Percentiles rank a stretch among this genome's conserved stretches.
phyloP scores from a whole-genome alignment of 2,888 invertebrate genomes.

The Pollenia angustigena region DNA sequence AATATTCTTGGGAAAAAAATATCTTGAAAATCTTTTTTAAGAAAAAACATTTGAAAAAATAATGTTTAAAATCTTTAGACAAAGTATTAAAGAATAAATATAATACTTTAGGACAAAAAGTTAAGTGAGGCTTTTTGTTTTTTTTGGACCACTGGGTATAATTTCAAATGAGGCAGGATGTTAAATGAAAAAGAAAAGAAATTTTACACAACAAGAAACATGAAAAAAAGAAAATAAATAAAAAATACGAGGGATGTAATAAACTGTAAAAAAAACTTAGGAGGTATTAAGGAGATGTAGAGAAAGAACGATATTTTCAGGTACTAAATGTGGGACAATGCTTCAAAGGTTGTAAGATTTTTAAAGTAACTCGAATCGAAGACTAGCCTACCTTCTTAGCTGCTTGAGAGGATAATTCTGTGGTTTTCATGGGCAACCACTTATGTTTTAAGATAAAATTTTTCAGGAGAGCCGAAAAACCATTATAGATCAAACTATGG shows the following conservation, averaged over 20 bases:
- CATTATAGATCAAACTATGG: too few relatives aligned
- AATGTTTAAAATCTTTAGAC: slow-evolving; percentile 45
- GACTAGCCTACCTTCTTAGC: too few relatives aligned
- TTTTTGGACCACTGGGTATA: slow-evolving; percentile 63
- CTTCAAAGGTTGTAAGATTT: too few relatives aligned
- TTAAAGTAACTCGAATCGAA: too few relatives aligned
- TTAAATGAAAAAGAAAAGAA: slow-evolving; percentile 40
- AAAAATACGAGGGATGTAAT: slow-evolving; percentile 23
- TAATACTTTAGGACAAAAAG: slow-evolving; percentile 60
- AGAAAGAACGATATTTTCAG: too few relatives aligned
- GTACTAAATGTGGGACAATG: too few relatives aligned
- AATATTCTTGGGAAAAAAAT: slow-evolving; percentile 42
- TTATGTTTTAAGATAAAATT: too few relatives aligned
- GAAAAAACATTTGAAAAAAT: slow-evolving; percentile 1
- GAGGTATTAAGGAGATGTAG: neutral
- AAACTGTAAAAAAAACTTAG: neutral
- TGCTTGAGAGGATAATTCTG: too few relatives aligned
- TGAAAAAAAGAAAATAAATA: neutral
- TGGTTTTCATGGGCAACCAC: too few relatives aligned
- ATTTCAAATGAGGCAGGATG: slow-evolving; percentile 62
- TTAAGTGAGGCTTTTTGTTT: slow-evolving; percentile 60
- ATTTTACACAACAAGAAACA: neutral
- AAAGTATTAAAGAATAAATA: slow-evolving; percentile 46
- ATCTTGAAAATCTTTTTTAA: slow-evolving; percentile 19
- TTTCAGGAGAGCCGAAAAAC: too few relatives aligned